Base-by-base conservation (phyloP, 2,797 vertebrate genomes). In the Eulemur rubriventer region DNA sequence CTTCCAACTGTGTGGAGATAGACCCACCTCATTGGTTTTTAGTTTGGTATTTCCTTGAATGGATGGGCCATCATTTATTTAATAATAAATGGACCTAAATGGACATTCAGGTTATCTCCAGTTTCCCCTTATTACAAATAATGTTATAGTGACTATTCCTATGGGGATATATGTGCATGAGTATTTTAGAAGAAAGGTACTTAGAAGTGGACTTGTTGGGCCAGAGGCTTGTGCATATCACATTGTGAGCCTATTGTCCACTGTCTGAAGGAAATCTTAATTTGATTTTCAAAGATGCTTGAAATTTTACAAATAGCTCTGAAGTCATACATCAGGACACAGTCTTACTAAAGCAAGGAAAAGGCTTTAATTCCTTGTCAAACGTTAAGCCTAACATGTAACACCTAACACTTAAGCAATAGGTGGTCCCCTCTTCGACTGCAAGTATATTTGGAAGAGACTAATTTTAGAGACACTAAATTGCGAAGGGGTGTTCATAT, bases 231-330 rank as follows among this genome's bases (percentile, higher is more conserved):
- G 28, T 5, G 18, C 22, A 4, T 61, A 78, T 26, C 17, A 87
- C 65, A 59, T 7, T 84, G 24, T 63, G 33, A 84, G 3, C 26
- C 30, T 6, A 55, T 48, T 81, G 52, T 14, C 52, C 57, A 38
- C 16, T 65, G 6, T 33, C 59, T 89, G 75, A 92, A 69, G 22
- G 69, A 80, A 92, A 70, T 87, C 26, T 79, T 76, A 20, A 2
- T 78, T 48, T 85, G 72, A 79, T 93, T 96, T 78, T 28, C 17
- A 81, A 95, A 96, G 70, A 50, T 69, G 18, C 80, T 38, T 76
- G 61, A 26, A 81, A 50, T 70, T 33, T 85, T 69, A 41, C 22
- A 85, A 70, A 57, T 14, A 89, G 18, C 14, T 82, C 89, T 80
- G 50, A 86, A 80, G 50, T 84, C 41, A 57, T 35, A 67, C 24